Conservation (phyloP, 2,113 vertebrate genomes). For the Castor canadensis region DNA sequence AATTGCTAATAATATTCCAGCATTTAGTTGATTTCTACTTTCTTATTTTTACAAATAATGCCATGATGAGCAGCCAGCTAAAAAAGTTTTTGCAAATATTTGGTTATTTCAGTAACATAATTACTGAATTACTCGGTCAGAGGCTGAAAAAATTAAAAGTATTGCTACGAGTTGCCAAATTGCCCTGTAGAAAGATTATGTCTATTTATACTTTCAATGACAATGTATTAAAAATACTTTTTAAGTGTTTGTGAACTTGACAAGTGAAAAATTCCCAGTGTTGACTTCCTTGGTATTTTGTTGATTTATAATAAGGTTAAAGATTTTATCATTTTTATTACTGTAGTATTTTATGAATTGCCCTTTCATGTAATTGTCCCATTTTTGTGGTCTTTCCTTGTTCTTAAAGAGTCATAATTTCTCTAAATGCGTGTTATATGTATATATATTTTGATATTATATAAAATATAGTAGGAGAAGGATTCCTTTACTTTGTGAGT, state of each 20-base stretch:
- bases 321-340: conserved; percentile 15
- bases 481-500: neutral
- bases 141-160: neutral
- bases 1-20: conserved; percentile 17
- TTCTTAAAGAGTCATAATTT: neutral
- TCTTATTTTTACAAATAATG: conserved; percentile 45
- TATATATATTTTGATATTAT: neutral
- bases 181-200: neutral
- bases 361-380: neutral
- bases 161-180: neutral
- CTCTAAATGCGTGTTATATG: too few species aligned
- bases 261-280: neutral
- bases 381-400: neutral
- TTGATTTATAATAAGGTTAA: conserved; percentile 31
- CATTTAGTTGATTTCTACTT: conserved; percentile 18
- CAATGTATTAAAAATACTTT: neutral
- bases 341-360: conserved; percentile 29
- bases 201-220: neutral
- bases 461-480: too few species aligned
- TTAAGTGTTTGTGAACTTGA: neutral
- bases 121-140: neutral
- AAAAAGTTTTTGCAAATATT: neutral
- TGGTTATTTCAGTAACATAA: neutral
- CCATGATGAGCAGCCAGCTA: neutral
- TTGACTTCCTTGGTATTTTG: conserved; percentile 22